Conservation (phyloP, 2,888 invertebrate genomes). For the Mesodorylaimus sp. region DNA sequence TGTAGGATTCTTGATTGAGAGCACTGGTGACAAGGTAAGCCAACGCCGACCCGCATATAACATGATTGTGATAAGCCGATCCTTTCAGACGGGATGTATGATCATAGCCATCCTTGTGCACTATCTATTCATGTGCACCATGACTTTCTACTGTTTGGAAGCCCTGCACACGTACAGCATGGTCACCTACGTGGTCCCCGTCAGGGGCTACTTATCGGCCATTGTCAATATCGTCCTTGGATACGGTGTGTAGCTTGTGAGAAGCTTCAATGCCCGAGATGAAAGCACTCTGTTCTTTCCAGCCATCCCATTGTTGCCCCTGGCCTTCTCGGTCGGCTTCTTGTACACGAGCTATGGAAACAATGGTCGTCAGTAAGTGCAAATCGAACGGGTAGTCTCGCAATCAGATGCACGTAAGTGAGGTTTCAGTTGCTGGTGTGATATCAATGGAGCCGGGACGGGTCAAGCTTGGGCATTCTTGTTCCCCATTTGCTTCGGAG, state of each 20-base stretch:
- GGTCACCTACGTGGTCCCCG: conserved; percentile 4
- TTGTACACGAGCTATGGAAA: background rate
- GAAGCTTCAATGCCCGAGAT: too few relatives aligned
- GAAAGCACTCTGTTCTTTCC: background rate
- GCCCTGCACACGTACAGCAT: conserved; percentile 8
- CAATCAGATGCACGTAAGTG: background rate
- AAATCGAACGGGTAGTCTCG: background rate
- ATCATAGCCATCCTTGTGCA: background rate
- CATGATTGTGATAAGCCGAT: too few relatives aligned
- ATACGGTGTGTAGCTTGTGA: background rate
- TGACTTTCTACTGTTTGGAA: conserved; percentile 6
- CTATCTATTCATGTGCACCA: background rate
- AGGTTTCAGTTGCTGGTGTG: conserved; percentile 7
- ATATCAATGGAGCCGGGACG: background rate
- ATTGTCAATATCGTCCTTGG: conserved; percentile 4
- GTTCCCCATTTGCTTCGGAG: conserved; percentile 5
- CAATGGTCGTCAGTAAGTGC: conserved; percentile 2
- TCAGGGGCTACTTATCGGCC: conserved; percentile 1
- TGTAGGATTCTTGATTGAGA: background rate
- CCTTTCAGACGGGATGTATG: background rate
- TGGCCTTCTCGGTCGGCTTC: background rate
- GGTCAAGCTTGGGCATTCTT: conserved; percentile 8
- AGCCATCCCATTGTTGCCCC: background rate
- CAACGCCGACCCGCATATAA: too few relatives aligned
- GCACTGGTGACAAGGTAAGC: too few relatives aligned